These are phyloP conservation scores for Drosophila kambysellisi DNA, from an alignment of 2,888 invertebrate genomes.

Conservation along the genomic window DNA sequence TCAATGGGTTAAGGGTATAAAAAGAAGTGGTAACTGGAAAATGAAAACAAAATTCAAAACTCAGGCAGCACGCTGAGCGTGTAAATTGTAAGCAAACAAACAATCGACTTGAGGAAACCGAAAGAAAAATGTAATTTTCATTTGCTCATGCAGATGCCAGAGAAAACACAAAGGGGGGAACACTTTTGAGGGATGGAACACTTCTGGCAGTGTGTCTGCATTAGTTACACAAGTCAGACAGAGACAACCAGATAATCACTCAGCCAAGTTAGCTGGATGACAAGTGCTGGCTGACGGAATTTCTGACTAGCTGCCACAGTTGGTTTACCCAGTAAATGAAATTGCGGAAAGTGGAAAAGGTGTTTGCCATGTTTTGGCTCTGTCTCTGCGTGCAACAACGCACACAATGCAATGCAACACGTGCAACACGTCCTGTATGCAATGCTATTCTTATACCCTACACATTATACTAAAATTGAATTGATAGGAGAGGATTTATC, in stretches of 20 bases:
- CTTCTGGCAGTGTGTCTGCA: conserved; percentile 5
- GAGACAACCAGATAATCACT: conserved; percentile 71
- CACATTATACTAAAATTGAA: background rate
- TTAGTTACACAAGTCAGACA: conserved; percentile 22
- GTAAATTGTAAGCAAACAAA: conserved; percentile 58
- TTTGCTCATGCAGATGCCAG: conserved; percentile 30
- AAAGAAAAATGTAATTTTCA: conserved; percentile 62
- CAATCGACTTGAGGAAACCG: conserved; percentile 34
- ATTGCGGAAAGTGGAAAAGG: conserved; percentile 23
- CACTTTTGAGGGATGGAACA: background rate
- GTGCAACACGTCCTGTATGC: background rate
- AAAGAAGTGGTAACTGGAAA: background rate
- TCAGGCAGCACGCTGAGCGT: conserved; percentile 57
- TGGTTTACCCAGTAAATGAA: conserved; percentile 31
- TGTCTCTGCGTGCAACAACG: conserved; percentile 8
- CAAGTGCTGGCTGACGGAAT: conserved; percentile 48
- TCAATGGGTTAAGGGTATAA: too few species aligned
- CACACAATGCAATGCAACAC: background rate
- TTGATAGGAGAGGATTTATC: background rate
- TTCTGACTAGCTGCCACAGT: conserved; percentile 34
- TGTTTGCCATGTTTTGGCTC: conserved; percentile 15
- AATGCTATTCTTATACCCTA: background rate
- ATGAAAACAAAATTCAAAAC: conserved; percentile 9
- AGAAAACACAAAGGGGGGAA: background rate
- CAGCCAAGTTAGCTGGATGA: conserved; percentile 60